phyloP scores from a whole-genome alignment of 53 echinoderm and acorn worm species.

The Patiria pectinifera region DNA sequence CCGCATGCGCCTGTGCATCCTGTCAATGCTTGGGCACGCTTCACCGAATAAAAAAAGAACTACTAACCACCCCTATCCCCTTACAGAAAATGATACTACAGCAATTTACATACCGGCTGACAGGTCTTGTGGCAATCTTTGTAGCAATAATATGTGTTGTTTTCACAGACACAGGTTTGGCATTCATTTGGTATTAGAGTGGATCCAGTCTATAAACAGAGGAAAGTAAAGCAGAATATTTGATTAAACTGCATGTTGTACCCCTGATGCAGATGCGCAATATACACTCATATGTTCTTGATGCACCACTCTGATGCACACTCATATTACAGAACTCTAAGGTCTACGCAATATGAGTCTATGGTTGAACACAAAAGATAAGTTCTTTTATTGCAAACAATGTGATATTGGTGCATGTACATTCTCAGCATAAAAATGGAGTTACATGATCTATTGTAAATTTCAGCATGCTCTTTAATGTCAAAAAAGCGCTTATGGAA shows the following conservation, averaged over 20 bases:
- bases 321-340: no score
- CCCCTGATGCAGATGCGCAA: no score
- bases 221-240: not conserved
- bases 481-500: no score
- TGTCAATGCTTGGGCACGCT: no score
- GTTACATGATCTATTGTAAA: not conserved
- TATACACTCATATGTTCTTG: no score
- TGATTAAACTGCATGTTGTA: not conserved
- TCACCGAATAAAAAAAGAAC: no score
- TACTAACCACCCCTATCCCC: not conserved
- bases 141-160: constrained; percentile 26
- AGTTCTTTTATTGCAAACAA: not conserved
- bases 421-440: not conserved
- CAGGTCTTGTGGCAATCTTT: constrained; percentile 59
- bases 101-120: constrained; percentile 24
- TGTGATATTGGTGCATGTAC: not conserved
- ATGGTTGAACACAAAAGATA: not conserved
- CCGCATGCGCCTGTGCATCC: no score
- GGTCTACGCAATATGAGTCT: no score
- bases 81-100: not conserved
- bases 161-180: constrained; percentile 29
- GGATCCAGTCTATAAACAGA: constrained; percentile 2
- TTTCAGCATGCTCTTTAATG: no score
- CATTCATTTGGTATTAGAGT: constrained; percentile 53
- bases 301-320: no score